Base-by-base conservation (phyloP, 2,113 vertebrate genomes). In the Psephotus haematonotus region DNA sequence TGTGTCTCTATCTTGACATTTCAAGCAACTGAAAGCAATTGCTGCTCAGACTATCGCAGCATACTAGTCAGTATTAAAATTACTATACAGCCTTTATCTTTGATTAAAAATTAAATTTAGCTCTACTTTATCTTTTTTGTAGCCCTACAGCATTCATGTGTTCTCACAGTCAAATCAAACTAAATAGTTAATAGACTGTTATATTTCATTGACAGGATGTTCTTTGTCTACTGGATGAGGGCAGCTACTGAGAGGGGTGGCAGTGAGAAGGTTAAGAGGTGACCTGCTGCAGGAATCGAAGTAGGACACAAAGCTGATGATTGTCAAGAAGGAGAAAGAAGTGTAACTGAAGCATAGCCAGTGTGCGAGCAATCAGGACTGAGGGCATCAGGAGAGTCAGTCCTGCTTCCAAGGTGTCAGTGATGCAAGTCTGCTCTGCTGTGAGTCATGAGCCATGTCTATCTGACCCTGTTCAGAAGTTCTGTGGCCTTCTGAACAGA, bases 131-230 rank as follows among this genome's bases (percentile, higher is more conserved):
- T 97, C 88, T 88, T 88, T 97, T 94, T 59, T 83, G 94, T 90
- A 94, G 78, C 86, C 96, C 82, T 77, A 91, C 88, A 97, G 93
- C 87, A 96, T 85, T 67, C 84, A 85, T 83, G 91, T 93, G 35
- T 91, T 98, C 96, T 92, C 83, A 88, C 90, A 96, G 97, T 96
- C 96, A 97, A 97, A 92, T 97, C 96, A 96, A 95, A 96, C 97
- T 98, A 97, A 98, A 98, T 98, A 98, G 98, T 98, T 98, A 98
- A 98, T 98, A 97, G 92, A 70, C 90, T 74, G 39, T 92, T 97
- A 96, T 46, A 46, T 46, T 46, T 46, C 44, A 46, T 46, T 19
- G 44, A 46, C 44, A 46, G 44, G 44, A 46, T 46, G 44, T 19
- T 46, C 44, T 19, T 8, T 72, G 62, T 91, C 35, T 67, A 0